Evolutionary conservation across 37 sponge, comb jelly and placozoan species (phyloP), one percentile per base, ranked within the genome.

Genomic region (Aphrocallistes beatrix): DNA sequence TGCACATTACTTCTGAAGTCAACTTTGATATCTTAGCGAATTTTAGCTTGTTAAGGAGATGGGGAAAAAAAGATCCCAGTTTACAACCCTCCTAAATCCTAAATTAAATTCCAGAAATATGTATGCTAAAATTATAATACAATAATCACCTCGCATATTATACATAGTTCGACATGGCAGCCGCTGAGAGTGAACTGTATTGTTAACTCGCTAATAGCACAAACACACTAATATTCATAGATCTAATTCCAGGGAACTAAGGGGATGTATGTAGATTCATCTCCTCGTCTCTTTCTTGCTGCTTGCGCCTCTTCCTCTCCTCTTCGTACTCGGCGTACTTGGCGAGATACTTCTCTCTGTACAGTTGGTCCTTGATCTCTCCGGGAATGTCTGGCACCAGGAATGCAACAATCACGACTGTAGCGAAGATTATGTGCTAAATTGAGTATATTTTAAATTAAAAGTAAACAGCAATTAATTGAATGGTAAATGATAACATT

Each of bases 381-480:
- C 86, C 83, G 0, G 99, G 99, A 23, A 98, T 87, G 69, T 98
- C 99, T 0, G 99, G 99, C 9, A 98, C 85, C 28, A 92, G 45
- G 85, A 38, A 91, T 51, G 94, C 96, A 3, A 98, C 49, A 37
- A 98, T 13, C 3, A 50, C 90, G 23, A 85, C 81, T 19, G 93
- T 83, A 36, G 90, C 87, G 51, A 97, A 97, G 37, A 97, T 92
- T 34, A 94, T 81, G 88, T 97, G 98, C 93, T 95, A 60, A 30
- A 60, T 32, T 19, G 8, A 19, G n/a, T n/a, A n/a, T n/a, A n/a
- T n/a, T 42, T 42, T 42, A 42, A 13, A 16, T 42, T 16, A 42
- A 42, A 6, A 42, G 45, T 42, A 42, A 13, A 42, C 45, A 16
- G 10, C 45, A 13, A 6, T 42, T 42, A 42, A 42, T 13, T 42